phyloP scores from a whole-genome alignment of 2,797 vertebrate genomes.

The Acanthurus leucopareius region DNA sequence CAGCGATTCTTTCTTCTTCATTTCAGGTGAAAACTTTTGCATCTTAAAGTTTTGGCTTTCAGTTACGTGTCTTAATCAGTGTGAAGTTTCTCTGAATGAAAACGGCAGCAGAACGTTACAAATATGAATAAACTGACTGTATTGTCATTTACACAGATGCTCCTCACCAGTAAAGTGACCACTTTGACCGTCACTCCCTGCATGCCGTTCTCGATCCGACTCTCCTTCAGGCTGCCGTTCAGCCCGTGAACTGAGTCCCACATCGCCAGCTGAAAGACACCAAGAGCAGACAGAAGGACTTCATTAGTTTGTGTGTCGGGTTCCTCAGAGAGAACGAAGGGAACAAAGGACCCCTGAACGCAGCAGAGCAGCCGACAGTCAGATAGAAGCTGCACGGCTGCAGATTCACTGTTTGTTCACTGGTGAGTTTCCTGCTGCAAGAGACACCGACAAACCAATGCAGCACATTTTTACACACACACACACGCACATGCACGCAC shows the following conservation, averaged over 20 bases:
- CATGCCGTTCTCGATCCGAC: conserved; percentile 94
- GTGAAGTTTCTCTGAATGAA: too few relatives aligned
- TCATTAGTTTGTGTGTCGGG: conserved; percentile 6
- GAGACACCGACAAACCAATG: conserved; percentile 18
- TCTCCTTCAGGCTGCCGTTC: conserved; percentile 96
- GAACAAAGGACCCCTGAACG: not conserved
- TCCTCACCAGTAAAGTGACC: conserved; percentile 94
- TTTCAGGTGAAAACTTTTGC: too few relatives aligned
- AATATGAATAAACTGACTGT: too few relatives aligned
- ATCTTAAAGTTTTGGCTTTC: too few relatives aligned
- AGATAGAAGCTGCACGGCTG: not conserved
- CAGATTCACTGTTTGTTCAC: conserved; percentile 23
- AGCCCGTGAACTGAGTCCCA: conserved; percentile 95
- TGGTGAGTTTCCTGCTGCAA: not conserved
- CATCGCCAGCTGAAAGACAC: conserved; percentile 88
- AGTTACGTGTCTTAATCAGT: too few relatives aligned
- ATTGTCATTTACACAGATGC: too few relatives aligned
- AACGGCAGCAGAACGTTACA: not conserved
- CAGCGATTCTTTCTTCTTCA: too few relatives aligned
- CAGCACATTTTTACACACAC: not conserved
- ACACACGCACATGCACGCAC: too few relatives aligned
- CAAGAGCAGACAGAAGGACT: not conserved
- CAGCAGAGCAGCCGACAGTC: conserved; percentile 7
- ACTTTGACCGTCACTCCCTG: conserved; percentile 97
- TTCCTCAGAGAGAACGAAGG: not conserved